Conservation (phyloP, 2,113 vertebrate genomes). For the Siniperca chuatsi region DNA sequence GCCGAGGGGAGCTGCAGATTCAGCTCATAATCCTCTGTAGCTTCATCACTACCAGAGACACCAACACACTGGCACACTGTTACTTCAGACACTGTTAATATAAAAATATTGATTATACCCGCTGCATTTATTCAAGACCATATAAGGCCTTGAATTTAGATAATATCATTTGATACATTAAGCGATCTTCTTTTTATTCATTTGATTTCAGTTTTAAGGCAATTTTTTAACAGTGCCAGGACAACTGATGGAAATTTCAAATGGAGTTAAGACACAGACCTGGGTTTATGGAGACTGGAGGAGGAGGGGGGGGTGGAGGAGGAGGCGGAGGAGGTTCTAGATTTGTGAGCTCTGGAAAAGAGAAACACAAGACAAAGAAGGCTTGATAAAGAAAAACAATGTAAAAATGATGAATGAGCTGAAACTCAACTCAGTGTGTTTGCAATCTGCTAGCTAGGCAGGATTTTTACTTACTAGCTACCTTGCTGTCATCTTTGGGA, state of each 20-base stretch:
- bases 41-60: too few species aligned
- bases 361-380: background rate
- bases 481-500: conserved; percentile 91
- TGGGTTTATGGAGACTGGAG: conserved; percentile 6
- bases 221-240: background rate
- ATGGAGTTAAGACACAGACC: conserved; percentile 9
- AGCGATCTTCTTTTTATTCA: background rate
- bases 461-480: conserved; percentile 80
- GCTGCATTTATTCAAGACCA: too few species aligned
- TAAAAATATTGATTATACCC: too few species aligned
- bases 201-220: background rate
- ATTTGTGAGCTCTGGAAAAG: conserved; percentile 22
- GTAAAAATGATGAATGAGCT: background rate
- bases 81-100: too few species aligned
- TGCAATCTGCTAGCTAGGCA: background rate
- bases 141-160: too few species aligned
- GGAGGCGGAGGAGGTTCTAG: conserved; percentile 40
- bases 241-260: background rate
- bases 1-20: too few species aligned
- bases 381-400: background rate
- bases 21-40: too few species aligned
- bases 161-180: too few species aligned
- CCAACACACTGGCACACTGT: too few species aligned
- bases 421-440: background rate
- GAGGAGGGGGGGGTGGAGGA: conserved; percentile 31